Evolutionary conservation across 2,888 invertebrate species (phyloP).

Genomic region (Callinectes sapidus): DNA sequence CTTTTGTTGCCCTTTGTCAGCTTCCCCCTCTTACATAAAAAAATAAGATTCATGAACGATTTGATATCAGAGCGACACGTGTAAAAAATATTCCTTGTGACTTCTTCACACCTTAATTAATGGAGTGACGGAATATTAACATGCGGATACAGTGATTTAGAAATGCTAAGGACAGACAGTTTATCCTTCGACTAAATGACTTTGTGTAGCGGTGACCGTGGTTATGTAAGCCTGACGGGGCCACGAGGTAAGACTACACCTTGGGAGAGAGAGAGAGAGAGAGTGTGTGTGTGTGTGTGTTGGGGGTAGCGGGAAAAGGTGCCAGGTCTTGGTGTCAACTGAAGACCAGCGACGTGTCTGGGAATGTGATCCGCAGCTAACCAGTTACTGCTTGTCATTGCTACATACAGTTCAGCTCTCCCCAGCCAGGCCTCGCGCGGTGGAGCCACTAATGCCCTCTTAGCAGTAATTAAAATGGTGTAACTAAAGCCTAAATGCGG

Average conservation of each 20-base stretch:
- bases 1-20: too few species aligned
- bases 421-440: background rate
- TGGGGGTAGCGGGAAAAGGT: background rate
- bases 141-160: background rate
- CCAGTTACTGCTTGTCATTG: slow-evolving; percentile 23
- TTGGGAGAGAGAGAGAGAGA: background rate
- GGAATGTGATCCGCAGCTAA: slow-evolving; percentile 35
- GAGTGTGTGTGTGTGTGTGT: background rate
- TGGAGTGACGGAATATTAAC: background rate
- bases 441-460: background rate
- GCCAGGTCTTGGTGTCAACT: background rate
- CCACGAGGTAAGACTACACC: background rate
- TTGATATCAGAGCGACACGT: too few species aligned
- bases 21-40: too few species aligned
- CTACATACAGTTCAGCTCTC: background rate
- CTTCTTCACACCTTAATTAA: background rate
- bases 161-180: background rate
- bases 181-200: background rate
- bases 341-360: background rate
- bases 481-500: background rate
- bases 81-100: too few species aligned
- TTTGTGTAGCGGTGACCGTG: background rate
- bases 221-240: background rate
- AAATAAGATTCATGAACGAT: too few species aligned
- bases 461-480: background rate